Evolutionary conservation across 2,797 vertebrate genomes (phyloP).

Genomic region (Nannoperca obscura): DNA sequence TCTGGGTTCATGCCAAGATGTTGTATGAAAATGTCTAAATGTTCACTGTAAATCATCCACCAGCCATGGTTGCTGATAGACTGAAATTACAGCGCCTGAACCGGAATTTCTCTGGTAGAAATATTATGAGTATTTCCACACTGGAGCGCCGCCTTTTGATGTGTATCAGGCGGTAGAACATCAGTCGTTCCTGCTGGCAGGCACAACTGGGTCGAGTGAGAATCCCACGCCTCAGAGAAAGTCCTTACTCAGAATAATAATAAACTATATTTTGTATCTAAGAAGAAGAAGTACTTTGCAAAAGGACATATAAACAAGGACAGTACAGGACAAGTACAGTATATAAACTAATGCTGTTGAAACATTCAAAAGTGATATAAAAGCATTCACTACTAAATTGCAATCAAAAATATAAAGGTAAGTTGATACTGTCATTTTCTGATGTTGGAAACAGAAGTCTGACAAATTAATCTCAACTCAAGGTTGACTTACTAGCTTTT

Average conservation of each 20-base stretch:
- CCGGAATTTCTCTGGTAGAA: constrained; percentile 29
- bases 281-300: neutral
- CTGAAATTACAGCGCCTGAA: constrained; percentile 35
- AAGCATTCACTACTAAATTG: neutral
- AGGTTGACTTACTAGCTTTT: neutral
- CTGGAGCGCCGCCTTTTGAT: constrained; percentile 24
- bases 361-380: neutral
- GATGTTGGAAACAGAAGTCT: neutral
- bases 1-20: constrained; percentile 30
- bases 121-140: constrained; percentile 30
- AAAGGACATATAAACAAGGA: neutral
- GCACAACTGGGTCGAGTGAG: neutral
- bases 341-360: neutral
- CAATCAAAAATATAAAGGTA: neutral
- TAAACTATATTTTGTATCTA: neutral
- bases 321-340: neutral
- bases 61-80: constrained; percentile 20
- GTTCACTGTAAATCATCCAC: neutral
- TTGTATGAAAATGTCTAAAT: neutral
- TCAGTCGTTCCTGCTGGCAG: neutral
- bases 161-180: neutral
- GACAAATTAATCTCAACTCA: neutral
- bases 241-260: constrained; percentile 4
- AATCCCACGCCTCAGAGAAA: constrained; percentile 4
- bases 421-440: neutral